These are phyloP conservation scores for Tiliacea aurago DNA, from an alignment of 2,888 invertebrate species.

Conservation along the genomic window DNA sequence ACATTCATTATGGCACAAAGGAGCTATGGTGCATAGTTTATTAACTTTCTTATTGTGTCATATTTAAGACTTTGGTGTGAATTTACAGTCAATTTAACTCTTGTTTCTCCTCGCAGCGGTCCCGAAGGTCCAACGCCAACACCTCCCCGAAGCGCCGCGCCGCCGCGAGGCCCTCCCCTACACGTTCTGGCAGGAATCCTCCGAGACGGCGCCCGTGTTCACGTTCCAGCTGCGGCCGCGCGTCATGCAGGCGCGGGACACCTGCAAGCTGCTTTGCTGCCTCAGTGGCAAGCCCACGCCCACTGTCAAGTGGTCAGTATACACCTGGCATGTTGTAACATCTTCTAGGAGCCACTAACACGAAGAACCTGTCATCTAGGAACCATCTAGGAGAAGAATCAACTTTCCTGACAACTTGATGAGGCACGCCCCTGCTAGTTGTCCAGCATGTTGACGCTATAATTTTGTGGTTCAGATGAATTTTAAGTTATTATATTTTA, in stretches of 20 bases:
- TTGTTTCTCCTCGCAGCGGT: slow-evolving; percentile 89
- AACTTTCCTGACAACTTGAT: too few relatives aligned
- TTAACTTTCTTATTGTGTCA: too few relatives aligned
- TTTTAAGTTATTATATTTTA: too few relatives aligned
- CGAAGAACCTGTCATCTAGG: not conserved
- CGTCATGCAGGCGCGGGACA: slow-evolving; percentile 98
- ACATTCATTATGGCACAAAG: too few relatives aligned
- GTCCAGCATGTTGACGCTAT: too few relatives aligned
- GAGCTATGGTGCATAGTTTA: too few relatives aligned
- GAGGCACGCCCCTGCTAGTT: too few relatives aligned
- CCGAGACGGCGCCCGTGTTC: slow-evolving; percentile 98
- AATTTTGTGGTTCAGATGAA: too few relatives aligned
- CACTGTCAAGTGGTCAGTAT: slow-evolving; percentile 95
- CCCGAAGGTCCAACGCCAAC: slow-evolving; percentile 94
- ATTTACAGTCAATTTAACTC: not conserved
- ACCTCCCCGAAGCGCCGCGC: slow-evolving; percentile 93
- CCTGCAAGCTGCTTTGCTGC: slow-evolving; percentile 99
- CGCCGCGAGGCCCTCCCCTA: slow-evolving; percentile 95
- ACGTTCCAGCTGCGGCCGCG: slow-evolving; percentile 99
- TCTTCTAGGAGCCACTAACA: not conserved
- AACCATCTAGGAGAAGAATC: not conserved
- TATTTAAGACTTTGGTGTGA: too few relatives aligned
- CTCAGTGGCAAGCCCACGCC: slow-evolving; percentile 98
- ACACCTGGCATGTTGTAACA: not conserved
- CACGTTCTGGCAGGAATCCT: slow-evolving; percentile 97